Conservation (phyloP, 2,888 invertebrate species). For the Autographa gamma region DNA sequence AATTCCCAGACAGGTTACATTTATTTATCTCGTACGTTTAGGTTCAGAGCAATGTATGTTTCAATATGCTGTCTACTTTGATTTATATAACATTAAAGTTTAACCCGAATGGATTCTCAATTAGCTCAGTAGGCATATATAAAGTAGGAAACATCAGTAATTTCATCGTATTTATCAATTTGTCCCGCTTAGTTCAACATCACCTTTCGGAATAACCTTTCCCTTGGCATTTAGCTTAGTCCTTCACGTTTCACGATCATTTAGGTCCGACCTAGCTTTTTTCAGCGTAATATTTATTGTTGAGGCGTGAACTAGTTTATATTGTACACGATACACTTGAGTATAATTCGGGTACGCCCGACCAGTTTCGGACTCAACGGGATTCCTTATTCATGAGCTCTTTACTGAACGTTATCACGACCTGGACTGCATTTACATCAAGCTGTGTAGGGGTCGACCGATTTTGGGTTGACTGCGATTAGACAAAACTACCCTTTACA, state of each 20-base stretch:
- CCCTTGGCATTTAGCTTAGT: background rate
- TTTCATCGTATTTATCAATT: background rate
- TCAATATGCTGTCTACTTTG: too few species aligned
- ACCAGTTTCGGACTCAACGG: constrained; percentile 1
- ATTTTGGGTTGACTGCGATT: background rate
- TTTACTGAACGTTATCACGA: constrained; percentile 1
- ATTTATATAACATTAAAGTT: too few species aligned
- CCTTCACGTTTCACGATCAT: constrained; percentile 1
- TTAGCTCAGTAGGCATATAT: too few species aligned
- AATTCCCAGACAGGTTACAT: too few species aligned
- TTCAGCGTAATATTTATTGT: background rate
- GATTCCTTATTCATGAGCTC: constrained; percentile 1
- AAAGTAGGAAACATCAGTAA: too few species aligned
- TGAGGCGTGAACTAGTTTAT: constrained; percentile 4
- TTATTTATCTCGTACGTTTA: too few species aligned
- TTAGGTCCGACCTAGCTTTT: constrained; percentile 2
- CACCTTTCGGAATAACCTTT: background rate
- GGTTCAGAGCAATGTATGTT: background rate
- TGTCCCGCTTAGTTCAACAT: background rate
- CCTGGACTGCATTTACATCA: constrained; percentile 4
- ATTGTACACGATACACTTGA: constrained; percentile 4
- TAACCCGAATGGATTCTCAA: too few species aligned
- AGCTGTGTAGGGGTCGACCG: background rate
- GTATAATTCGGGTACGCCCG: constrained; percentile 2
- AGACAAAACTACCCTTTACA: background rate